phyloP scores from a whole-genome alignment of 2,797 vertebrate genomes.

The Acrossocheilus wenchowensis region DNA sequence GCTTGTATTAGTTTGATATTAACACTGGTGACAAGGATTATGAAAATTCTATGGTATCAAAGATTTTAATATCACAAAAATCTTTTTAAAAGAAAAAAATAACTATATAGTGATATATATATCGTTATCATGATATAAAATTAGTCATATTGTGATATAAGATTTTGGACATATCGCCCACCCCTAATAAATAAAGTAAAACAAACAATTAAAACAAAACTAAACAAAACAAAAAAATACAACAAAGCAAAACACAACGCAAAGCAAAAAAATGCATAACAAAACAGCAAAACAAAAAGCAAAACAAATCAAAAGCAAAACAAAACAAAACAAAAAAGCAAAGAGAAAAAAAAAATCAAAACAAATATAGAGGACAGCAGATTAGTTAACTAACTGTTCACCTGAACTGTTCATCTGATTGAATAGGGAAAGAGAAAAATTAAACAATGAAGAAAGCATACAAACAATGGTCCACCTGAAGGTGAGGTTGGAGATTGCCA shows the following conservation, averaged over 20 bases:
- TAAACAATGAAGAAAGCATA: not conserved
- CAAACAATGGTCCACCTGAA: constrained; percentile 20
- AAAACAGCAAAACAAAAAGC: not conserved
- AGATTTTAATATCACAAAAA: too few species aligned
- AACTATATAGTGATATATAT: too few species aligned
- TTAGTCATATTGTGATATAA: too few species aligned
- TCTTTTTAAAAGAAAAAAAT: too few species aligned
- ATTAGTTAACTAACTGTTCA: not conserved
- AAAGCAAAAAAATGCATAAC: not conserved
- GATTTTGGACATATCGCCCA: too few species aligned
- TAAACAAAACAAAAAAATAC: too few species aligned
- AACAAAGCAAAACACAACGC: not conserved
- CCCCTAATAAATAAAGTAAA: not conserved
- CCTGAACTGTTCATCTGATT: not conserved
- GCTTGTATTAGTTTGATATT: too few species aligned
- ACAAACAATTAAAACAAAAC: not conserved
- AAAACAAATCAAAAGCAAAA: not conserved
- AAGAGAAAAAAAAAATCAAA: fast-evolving
- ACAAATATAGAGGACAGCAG: not conserved
- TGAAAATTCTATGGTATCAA: too few species aligned
- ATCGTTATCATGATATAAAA: too few species aligned
- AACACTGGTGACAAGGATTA: too few species aligned
- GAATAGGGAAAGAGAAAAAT: not conserved
- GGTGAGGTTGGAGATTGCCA: constrained; percentile 15
- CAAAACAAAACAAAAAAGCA: not conserved